Base-by-base conservation (phyloP, 1,140 invertebrate genomes). In the Drosophila obscura region DNA sequence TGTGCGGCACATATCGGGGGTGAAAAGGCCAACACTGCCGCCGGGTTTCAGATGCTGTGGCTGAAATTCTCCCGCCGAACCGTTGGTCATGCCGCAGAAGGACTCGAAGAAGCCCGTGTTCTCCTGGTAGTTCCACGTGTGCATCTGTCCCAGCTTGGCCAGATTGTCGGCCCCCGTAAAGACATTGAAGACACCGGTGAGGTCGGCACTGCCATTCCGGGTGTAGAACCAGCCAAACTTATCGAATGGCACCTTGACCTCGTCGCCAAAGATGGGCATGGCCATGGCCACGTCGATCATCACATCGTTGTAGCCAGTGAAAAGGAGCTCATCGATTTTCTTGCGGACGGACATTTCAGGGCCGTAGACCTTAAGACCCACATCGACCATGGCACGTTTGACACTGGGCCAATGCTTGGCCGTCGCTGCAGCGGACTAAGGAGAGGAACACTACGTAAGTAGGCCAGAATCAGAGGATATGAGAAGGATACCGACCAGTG, bases 171-270 rank as follows among this genome's bases (percentile, higher is more conserved):
- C 92, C 0, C 96, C 96, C 0, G 95, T 96, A 24, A 93, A 94
- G 90, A 97, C 95, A 74, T 96, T 96, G 76, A 94, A 95, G 35
- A 94, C 92, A 0, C 96, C 96, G 13, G 96, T 96, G 22, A 94
- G 94, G 4, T 94, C 93, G 1, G 93, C 92, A 0, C 96, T 95
- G 69, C 94, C 95, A 74, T 97, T 97, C 90, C 95, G 95, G 94
- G 94, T 93, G 90, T 96, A 97, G 92, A 97, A 96, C 94, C 96
- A 95, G 26, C 95, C 96, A 90, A 97, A 96, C 77, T 93, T 94
- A 82, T 96, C 96, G 39, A 94, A 94, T 0, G 94, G 94, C 4
- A 95, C 94, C 1, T 94, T 92, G 0, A 92, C 80, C 0, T 91
- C 87, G n/a, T 85, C 87, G 0, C 89, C 90, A 16, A 92, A 91